A percentile compares a stretch with the other conserved stretches of the same genome.
Evolutionary conservation across 1,140 invertebrate genomes (phyloP).

Genomic region (Archivesica marissinica): DNA sequence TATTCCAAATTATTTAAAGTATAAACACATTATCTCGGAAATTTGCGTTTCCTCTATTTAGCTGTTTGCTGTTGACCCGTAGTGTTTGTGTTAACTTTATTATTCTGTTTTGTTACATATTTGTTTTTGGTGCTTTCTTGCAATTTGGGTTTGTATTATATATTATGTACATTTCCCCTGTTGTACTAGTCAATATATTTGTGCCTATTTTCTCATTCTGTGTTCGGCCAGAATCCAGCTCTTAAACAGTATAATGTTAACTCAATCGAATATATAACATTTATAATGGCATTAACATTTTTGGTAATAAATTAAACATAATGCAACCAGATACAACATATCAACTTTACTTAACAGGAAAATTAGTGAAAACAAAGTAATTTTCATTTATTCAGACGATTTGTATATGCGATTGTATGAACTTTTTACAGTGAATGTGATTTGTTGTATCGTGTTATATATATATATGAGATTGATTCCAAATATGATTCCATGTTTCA

Average conservation of each 20-base stretch:
- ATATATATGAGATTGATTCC: neutral
- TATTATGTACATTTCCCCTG: neutral
- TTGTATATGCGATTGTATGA: neutral
- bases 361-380: too few species aligned
- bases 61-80: neutral
- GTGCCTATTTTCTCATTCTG: constrained; percentile 35
- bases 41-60: neutral
- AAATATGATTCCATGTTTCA: neutral
- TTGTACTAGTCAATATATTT: constrained; percentile 23
- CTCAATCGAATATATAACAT: neutral
- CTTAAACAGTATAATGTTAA: neutral
- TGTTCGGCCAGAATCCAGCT: neutral
- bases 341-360: too few species aligned
- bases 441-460: neutral
- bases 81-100: constrained; percentile 20
- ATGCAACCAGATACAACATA: too few species aligned
- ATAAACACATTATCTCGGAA: neutral
- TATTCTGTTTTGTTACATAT: constrained; percentile 4
- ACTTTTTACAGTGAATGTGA: neutral
- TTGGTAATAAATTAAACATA: too few species aligned
- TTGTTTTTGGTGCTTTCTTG: constrained; percentile 23
- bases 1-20: neutral
- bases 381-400: too few species aligned
- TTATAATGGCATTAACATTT: too few species aligned
- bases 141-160: neutral